phyloP scores from a whole-genome alignment of 2,113 vertebrate genomes.

The Barbus barbus region DNA sequence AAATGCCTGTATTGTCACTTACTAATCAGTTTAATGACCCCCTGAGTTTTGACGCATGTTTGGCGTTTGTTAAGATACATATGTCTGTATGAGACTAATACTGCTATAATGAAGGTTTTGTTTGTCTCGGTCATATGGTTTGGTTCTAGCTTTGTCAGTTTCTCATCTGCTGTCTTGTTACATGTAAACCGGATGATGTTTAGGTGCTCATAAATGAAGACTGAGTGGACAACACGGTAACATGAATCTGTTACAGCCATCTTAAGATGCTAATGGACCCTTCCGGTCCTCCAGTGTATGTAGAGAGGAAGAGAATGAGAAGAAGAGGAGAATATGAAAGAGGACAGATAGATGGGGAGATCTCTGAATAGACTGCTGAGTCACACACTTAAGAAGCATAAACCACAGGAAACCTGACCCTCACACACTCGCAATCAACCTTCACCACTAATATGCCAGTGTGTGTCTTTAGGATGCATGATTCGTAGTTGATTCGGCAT shows the following conservation, averaged over 20 bases:
- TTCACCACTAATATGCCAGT: constrained; percentile 48
- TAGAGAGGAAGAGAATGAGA: constrained; percentile 1
- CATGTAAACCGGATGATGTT: background rate
- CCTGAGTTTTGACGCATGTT: background rate
- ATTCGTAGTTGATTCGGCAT: constrained; percentile 46
- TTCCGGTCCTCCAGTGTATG: background rate
- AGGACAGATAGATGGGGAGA: constrained; percentile 31
- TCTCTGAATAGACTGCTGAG: constrained; percentile 56
- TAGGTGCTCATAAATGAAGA: background rate
- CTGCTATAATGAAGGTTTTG: background rate
- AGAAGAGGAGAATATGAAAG: background rate
- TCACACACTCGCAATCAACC: constrained; percentile 48
- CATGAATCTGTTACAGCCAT: constrained; percentile 1
- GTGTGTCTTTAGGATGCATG: constrained; percentile 36
- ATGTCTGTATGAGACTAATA: background rate
- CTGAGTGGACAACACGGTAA: background rate
- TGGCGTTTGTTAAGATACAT: background rate
- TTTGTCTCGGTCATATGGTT: background rate
- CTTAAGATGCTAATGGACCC: constrained; percentile 34
- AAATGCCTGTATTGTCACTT: background rate
- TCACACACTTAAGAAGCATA: constrained; percentile 55
- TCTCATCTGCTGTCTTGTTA: background rate
- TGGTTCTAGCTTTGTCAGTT: background rate
- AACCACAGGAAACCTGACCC: constrained; percentile 51
- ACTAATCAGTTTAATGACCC: background rate